Evolutionary conservation across 2,888 invertebrate species (phyloP).

Genomic region (Colostygia pectinataria): DNA sequence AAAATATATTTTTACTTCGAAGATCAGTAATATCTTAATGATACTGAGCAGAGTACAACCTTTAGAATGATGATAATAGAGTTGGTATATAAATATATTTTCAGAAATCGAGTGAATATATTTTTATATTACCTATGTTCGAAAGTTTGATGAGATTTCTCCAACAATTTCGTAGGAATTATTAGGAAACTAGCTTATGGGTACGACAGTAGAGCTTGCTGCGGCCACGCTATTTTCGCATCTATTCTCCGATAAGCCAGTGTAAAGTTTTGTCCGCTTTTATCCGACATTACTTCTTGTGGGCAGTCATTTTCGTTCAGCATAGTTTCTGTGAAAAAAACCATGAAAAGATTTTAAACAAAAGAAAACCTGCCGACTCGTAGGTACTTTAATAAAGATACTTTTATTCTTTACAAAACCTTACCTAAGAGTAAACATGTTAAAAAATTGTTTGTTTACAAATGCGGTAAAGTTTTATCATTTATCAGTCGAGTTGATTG

Average conservation of each 20-base stretch:
- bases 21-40: constrained; percentile 42
- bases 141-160: constrained; percentile 22
- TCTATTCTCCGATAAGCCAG: constrained; percentile 97
- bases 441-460: background rate
- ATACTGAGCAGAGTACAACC: constrained; percentile 52
- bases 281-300: constrained; percentile 90
- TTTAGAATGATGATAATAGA: constrained; percentile 24
- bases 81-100: constrained; percentile 16
- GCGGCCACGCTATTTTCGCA: constrained; percentile 98
- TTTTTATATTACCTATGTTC: constrained; percentile 17
- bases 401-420: no score
- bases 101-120: constrained; percentile 6
- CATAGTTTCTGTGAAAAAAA: constrained; percentile 88
- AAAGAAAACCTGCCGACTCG: no score
- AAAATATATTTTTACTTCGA: constrained; percentile 60
- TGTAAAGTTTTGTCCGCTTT: constrained; percentile 92
- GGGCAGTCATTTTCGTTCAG: constrained; percentile 95
- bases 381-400: no score
- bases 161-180: constrained; percentile 1
- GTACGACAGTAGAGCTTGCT: constrained; percentile 77
- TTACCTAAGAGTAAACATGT: no score
- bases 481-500: background rate
- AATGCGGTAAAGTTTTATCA: background rate
- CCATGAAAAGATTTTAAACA: no score
- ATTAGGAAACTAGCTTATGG: constrained; percentile 48